These are phyloP conservation scores for Paradisaea rubra DNA, from an alignment of 2,113 vertebrate species.

Conservation along the genomic window DNA sequence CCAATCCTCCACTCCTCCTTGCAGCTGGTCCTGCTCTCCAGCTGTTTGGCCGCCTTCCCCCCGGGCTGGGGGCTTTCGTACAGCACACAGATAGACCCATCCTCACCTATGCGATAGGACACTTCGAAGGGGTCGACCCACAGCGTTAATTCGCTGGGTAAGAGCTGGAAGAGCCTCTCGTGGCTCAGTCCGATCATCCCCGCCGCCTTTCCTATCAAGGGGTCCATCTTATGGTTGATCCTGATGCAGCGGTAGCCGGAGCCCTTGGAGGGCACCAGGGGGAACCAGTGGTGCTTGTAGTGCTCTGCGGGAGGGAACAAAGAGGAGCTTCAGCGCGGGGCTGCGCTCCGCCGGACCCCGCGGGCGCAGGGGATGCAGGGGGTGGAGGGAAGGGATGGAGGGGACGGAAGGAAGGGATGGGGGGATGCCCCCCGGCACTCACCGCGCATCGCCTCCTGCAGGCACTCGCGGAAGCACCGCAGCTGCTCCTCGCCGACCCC, in stretches of 20 bases:
- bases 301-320: conserved; percentile 64
- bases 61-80: conserved; percentile 61
- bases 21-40: conserved; percentile 62
- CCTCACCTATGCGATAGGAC: conserved; percentile 77
- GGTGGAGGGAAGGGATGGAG: neutral
- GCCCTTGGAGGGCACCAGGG: conserved; percentile 69
- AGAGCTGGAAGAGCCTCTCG: conserved; percentile 71
- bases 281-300: conserved; percentile 78
- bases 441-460: conserved; percentile 66
- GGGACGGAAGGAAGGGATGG: neutral
- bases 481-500: conserved; percentile 68
- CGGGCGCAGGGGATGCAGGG: neutral
- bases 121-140: conserved; percentile 80
- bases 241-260: conserved; percentile 77
- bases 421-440: neutral
- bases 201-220: conserved; percentile 73
- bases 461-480: conserved; percentile 66
- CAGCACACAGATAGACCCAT: conserved; percentile 76
- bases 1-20: conserved; percentile 66
- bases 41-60: neutral
- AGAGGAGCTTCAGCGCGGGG: neutral
- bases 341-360: neutral
- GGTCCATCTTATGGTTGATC: conserved; percentile 80
- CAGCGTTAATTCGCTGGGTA: conserved; percentile 76
- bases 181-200: conserved; percentile 69